Percentiles rank a stretch among this genome's conserved stretches.
phyloP scores from a whole-genome alignment of 2,113 vertebrate genomes.

The Triplophysa tibetana region DNA sequence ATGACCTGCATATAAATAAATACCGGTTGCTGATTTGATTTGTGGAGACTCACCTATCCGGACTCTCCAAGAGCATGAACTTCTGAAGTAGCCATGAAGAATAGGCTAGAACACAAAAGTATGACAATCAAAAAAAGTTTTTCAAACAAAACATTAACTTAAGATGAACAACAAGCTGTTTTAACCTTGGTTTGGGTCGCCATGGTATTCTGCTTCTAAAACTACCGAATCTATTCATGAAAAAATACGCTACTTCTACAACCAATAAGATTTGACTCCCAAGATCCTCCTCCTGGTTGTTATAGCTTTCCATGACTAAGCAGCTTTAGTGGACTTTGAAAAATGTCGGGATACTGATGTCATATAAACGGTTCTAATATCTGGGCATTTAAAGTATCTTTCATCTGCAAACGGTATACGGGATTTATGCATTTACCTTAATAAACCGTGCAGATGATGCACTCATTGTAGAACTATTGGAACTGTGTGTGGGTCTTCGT shows the following conservation, averaged over 20 bases:
- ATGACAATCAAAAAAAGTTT: background rate
- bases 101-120: slow-evolving; percentile 74
- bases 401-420: background rate
- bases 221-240: background rate
- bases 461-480: slow-evolving; percentile 59
- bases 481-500: background rate
- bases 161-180: background rate
- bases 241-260: slow-evolving; percentile 42
- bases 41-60: slow-evolving; percentile 84
- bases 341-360: background rate
- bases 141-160: background rate
- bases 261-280: slow-evolving; percentile 67
- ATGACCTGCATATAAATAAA: background rate
- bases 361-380: background rate
- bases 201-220: slow-evolving; percentile 59
- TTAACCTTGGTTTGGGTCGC: slow-evolving; percentile 69
- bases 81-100: slow-evolving; percentile 94
- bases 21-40: background rate
- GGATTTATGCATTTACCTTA: slow-evolving; percentile 64
- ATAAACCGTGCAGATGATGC: slow-evolving; percentile 60
- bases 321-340: slow-evolving; percentile 44
- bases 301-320: slow-evolving; percentile 65
- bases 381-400: background rate
- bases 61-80: slow-evolving; percentile 97
- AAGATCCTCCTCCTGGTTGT: slow-evolving; percentile 68